Percentiles rank a stretch among this genome's conserved stretches.
phyloP scores from a whole-genome alignment of 2,888 invertebrate species.

The Drosophila limbata region DNA sequence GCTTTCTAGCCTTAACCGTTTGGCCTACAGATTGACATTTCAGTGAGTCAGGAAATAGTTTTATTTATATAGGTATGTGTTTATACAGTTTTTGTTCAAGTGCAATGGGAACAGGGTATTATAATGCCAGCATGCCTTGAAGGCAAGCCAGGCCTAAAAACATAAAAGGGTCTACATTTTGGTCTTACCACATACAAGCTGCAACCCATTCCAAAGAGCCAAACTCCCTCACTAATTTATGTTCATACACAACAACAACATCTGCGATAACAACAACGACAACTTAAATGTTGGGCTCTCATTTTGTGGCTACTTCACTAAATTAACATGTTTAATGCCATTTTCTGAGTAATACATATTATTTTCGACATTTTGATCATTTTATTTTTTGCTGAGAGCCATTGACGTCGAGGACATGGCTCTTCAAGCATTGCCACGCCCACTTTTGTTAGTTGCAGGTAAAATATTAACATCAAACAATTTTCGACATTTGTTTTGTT shows the following conservation, averaged over 20 bases:
- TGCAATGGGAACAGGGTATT: neutral
- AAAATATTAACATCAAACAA: constrained; percentile 67
- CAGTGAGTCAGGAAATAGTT: no score
- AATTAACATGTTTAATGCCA: constrained; percentile 42
- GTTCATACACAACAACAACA: constrained; percentile 26
- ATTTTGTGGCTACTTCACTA: constrained; percentile 26
- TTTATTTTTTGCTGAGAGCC: constrained; percentile 1
- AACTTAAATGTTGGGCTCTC: constrained; percentile 9
- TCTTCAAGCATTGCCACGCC: constrained; percentile 29
- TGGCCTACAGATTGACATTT: no score
- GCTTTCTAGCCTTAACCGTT: no score
- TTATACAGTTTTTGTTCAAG: no score
- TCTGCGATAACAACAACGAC: constrained; percentile 14
- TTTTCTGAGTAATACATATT: constrained; percentile 9
- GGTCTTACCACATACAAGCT: neutral
- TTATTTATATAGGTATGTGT: no score
- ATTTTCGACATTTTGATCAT: constrained; percentile 2
- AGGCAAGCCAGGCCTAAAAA: neutral
- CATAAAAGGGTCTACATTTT: neutral
- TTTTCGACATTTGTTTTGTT: constrained; percentile 23
- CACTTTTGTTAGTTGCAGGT: constrained; percentile 15
- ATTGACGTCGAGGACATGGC: constrained; percentile 1
- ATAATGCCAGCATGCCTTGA: constrained; percentile 6
- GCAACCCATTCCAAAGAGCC: neutral
- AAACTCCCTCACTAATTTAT: constrained; percentile 50